Conservation (phyloP, 2,113 vertebrate genomes). For the Mastomys coucha region DNA sequence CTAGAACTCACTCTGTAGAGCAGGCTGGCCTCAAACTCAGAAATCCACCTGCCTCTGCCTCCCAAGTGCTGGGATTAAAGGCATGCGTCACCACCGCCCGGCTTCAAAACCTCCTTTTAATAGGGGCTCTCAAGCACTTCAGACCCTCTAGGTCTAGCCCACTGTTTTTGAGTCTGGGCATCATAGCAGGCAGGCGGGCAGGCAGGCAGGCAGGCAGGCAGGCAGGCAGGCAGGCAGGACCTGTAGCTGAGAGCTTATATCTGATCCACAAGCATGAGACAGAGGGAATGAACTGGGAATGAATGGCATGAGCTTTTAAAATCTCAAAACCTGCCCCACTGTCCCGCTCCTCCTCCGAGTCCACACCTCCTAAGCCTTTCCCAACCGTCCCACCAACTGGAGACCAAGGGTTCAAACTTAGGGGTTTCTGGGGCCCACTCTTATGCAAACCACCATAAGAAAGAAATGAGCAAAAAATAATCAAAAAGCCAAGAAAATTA, state of each 20-base stretch:
- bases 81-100: too few relatives aligned
- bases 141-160: too few relatives aligned
- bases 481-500: neutral
- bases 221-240: neutral
- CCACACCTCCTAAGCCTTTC: neutral
- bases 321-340: neutral
- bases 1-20: too few relatives aligned
- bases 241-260: neutral
- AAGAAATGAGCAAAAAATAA: neutral
- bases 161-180: neutral
- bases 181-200: neutral
- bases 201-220: neutral
- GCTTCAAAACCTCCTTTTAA: too few relatives aligned
- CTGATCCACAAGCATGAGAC: neutral
- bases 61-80: too few relatives aligned
- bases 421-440: too few relatives aligned
- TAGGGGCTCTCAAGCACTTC: too few relatives aligned
- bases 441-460: neutral
- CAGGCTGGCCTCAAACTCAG: too few relatives aligned
- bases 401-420: neutral
- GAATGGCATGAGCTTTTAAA: neutral
- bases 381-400: neutral
- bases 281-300: neutral
- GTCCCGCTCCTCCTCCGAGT: neutral
- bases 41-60: too few relatives aligned